phyloP scores from a whole-genome alignment of 2,888 invertebrate species.

The Eupelmus urozonus region DNA sequence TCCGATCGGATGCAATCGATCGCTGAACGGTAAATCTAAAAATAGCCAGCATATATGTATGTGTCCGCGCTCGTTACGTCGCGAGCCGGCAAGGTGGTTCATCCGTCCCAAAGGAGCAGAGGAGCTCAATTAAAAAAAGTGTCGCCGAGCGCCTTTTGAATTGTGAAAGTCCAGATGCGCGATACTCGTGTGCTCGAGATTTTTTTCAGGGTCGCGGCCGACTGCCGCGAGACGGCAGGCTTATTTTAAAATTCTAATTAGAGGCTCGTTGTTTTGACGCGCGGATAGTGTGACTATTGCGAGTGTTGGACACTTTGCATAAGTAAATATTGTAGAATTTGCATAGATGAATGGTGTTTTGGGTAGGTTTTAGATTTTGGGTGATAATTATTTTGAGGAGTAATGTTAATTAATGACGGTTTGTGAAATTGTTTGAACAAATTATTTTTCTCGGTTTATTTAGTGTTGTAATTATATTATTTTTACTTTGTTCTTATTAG shows the following conservation, averaged over 20 bases:
- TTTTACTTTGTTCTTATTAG: too few relatives aligned
- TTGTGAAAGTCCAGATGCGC: constrained; percentile 30
- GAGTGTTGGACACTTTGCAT: neutral
- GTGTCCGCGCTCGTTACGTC: neutral
- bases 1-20: neutral
- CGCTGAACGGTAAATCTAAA: constrained; percentile 41
- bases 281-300: neutral
- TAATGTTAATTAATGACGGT: too few relatives aligned
- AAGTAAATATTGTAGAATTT: constrained; percentile 15
- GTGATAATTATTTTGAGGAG: too few relatives aligned
- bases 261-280: neutral
- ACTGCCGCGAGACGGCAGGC: neutral
- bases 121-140: neutral
- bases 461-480: too few relatives aligned
- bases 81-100: constrained; percentile 10
- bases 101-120: neutral
- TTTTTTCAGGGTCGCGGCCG: constrained; percentile 32
- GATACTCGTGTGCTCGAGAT: neutral
- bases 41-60: constrained; percentile 31
- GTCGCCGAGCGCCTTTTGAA: neutral
- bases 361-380: too few relatives aligned
- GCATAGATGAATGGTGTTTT: too few relatives aligned
- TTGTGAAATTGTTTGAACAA: too few relatives aligned
- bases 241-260: constrained; percentile 38
- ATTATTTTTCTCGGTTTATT: too few relatives aligned